Percentiles rank a stretch among this genome's conserved stretches.
phyloP scores from a whole-genome alignment of 1,140 invertebrate genomes.

The Anastrepha obliqua region DNA sequence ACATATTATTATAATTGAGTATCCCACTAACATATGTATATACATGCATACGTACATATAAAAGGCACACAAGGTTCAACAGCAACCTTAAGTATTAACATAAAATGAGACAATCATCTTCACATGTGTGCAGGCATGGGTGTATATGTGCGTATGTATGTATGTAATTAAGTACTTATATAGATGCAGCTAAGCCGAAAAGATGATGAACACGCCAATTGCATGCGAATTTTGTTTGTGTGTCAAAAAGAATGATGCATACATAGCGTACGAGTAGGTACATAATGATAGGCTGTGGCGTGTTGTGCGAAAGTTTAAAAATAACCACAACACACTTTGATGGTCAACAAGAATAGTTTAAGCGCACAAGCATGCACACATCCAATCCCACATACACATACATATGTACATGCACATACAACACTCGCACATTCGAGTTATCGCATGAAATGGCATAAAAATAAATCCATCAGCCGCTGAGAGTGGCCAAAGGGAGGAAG shows the following conservation, averaged over 20 bases:
- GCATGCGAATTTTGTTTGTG: neutral
- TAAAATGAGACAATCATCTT: neutral
- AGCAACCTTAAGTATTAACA: neutral
- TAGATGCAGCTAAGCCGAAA: neutral
- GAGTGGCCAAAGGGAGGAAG: neutral
- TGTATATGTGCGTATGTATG: too few relatives aligned
- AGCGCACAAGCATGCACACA: neutral
- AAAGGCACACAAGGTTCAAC: neutral
- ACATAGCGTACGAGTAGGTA: neutral
- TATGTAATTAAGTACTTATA: neutral
- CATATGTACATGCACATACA: neutral
- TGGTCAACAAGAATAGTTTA: conserved; percentile 19
- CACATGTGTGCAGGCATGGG: too few relatives aligned
- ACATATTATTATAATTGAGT: too few relatives aligned
- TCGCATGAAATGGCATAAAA: conserved; percentile 30
- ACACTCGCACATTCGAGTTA: neutral
- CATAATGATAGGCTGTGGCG: neutral
- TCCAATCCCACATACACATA: neutral
- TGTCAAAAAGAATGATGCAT: neutral
- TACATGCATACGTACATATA: neutral
- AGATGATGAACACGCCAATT: conserved; percentile 5
- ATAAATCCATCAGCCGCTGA: conserved; percentile 21
- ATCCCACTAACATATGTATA: too few relatives aligned
- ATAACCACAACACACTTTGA: conserved; percentile 29
- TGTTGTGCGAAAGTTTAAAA: conserved; percentile 24